Conservation (phyloP, 2,113 vertebrate species). For the Aythya baeri region DNA sequence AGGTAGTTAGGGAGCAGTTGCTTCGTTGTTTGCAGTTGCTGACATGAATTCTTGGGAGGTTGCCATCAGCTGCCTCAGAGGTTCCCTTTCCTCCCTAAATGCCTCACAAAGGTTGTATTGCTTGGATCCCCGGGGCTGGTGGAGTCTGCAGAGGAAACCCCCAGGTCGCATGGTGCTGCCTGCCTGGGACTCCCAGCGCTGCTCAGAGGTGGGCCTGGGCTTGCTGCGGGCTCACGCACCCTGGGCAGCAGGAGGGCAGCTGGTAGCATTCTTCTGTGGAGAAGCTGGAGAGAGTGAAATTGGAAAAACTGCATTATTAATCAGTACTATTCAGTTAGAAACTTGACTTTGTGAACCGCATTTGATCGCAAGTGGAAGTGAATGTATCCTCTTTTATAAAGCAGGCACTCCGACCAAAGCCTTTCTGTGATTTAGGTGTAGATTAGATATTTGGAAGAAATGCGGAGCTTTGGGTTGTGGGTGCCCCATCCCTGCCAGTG, state of each 20-base stretch:
- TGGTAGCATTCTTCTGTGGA: fast-evolving
- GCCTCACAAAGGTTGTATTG: neutral
- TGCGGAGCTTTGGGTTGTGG: neutral
- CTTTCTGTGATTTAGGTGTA: neutral
- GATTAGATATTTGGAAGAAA: neutral
- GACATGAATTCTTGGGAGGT: neutral
- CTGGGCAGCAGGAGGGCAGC: neutral
- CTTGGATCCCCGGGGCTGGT: neutral
- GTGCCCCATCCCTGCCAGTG: neutral
- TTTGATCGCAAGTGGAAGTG: neutral
- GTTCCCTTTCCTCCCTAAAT: neutral
- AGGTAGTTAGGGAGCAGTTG: neutral
- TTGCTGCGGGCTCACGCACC: fast-evolving
- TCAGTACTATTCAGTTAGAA: fast-evolving
- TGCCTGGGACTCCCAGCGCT: fast-evolving
- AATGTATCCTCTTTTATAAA: neutral
- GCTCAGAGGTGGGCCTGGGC: neutral
- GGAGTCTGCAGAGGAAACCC: neutral
- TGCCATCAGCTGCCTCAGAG: neutral
- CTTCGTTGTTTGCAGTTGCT: too few relatives aligned
- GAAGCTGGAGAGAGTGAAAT: neutral
- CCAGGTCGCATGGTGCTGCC: neutral
- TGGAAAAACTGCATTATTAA: neutral
- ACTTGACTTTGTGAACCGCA: neutral
- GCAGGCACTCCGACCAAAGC: neutral